A percentile compares a stretch with the other conserved stretches of the same genome.
Conservation (phyloP, 2,888 invertebrate genomes). For the Nasonia oneida region DNA sequence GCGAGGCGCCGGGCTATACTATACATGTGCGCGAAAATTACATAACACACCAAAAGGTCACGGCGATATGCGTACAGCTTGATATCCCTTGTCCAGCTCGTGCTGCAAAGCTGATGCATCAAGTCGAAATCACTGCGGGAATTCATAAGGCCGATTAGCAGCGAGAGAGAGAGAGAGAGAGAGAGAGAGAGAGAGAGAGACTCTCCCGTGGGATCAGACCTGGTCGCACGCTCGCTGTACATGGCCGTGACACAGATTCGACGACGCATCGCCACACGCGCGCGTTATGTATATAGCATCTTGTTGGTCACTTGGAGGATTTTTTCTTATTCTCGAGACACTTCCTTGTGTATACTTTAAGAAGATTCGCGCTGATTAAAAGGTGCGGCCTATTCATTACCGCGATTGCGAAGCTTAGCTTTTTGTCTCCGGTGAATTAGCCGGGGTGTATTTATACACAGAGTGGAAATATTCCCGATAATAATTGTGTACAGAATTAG, state of each 20-base stretch:
- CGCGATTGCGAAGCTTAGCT: background rate
- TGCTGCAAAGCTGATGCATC: background rate
- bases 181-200: too few relatives aligned
- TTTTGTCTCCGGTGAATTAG: background rate
- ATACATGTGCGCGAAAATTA: background rate
- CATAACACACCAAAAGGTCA: background rate
- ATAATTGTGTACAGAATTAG: background rate
- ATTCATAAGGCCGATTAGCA: background rate
- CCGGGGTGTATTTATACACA: background rate
- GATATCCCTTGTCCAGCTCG: too few relatives aligned
- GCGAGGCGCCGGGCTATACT: background rate
- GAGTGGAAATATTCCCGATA: background rate
- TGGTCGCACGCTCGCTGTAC: background rate
- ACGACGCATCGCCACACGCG: background rate
- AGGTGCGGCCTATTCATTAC: background rate
- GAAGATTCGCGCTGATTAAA: background rate
- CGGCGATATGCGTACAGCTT: background rate
- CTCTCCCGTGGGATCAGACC: constrained; percentile 26
- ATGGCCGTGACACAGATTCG: constrained; percentile 45
- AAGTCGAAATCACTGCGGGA: background rate
- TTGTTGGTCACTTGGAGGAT: background rate
- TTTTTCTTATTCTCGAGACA: background rate
- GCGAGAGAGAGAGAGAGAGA: background rate
- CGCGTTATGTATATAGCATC: background rate
- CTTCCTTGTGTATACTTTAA: background rate